Conservation (phyloP, 1,140 invertebrate genomes). For the Eufriesea mexicana region DNA sequence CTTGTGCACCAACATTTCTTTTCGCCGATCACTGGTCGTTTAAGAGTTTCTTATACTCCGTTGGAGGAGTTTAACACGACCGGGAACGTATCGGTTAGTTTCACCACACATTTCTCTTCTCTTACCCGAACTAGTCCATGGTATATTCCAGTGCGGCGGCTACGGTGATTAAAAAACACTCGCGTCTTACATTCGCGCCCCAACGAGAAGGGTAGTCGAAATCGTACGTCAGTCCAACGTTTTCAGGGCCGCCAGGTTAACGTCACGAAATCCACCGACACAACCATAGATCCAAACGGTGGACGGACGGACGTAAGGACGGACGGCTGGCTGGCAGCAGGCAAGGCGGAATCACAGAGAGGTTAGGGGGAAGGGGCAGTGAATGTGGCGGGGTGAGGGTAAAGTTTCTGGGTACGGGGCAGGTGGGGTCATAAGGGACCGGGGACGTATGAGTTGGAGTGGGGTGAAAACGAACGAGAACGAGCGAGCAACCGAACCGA, state of each 20-base stretch:
- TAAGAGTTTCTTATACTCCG: not conserved
- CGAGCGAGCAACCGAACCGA: constrained; percentile 58
- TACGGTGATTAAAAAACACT: constrained; percentile 67
- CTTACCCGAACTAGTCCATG: constrained; percentile 51
- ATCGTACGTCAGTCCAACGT: constrained; percentile 72
- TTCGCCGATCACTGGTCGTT: constrained; percentile 7
- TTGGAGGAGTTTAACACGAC: not conserved
- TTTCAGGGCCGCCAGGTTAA: constrained; percentile 82
- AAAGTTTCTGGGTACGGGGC: constrained; percentile 37
- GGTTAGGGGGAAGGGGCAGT: constrained; percentile 40
- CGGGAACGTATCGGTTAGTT: constrained; percentile 34
- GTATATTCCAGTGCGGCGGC: constrained; percentile 28
- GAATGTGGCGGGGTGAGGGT: constrained; percentile 40
- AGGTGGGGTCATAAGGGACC: constrained; percentile 50
- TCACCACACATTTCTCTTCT: constrained; percentile 51
- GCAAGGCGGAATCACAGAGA: constrained; percentile 66
- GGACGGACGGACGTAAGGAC: constrained; percentile 78
- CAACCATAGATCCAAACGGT: constrained; percentile 74
- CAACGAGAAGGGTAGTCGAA: constrained; percentile 69
- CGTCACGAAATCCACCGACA: constrained; percentile 77
- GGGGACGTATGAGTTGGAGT: constrained; percentile 29
- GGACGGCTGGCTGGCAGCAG: constrained; percentile 74
- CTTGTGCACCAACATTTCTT: constrained; percentile 14
- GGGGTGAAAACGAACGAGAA: constrained; percentile 56
- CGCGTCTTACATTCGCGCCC: constrained; percentile 63